A percentile compares a stretch with the other conserved stretches of the same genome.
These are phyloP conservation scores for Anagyrus pseudococci DNA, from an alignment of 2,888 invertebrate species.

Conservation along the genomic window DNA sequence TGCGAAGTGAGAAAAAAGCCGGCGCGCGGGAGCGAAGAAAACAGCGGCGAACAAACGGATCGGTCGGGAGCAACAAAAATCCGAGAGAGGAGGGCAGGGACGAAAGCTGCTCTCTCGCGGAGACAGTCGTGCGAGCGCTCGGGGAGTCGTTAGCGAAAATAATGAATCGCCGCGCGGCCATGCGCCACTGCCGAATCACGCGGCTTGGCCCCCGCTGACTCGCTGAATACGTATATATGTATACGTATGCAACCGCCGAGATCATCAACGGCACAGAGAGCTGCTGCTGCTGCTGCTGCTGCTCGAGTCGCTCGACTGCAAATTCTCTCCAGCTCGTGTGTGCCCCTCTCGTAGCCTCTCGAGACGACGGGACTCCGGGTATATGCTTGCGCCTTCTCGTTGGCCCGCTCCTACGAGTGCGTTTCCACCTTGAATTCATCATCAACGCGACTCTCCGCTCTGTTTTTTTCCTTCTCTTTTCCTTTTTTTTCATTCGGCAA, in stretches of 20 bases:
- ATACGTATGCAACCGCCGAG: not conserved
- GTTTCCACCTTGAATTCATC: not conserved
- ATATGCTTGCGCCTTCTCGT: not conserved
- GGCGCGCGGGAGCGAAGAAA: not conserved
- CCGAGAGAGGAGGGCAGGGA: not conserved
- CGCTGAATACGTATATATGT: not conserved
- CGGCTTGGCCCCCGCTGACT: conserved; percentile 20
- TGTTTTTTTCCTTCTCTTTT: too few relatives aligned
- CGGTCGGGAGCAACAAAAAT: not conserved
- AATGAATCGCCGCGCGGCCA: conserved; percentile 49
- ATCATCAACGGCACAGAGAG: not conserved
- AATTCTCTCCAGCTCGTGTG: too few relatives aligned
- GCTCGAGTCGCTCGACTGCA: too few relatives aligned
- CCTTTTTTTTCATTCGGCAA: too few relatives aligned
- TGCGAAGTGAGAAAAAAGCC: conserved; percentile 15
- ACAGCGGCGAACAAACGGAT: conserved; percentile 6
- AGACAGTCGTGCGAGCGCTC: not conserved
- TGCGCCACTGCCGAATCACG: conserved; percentile 36
- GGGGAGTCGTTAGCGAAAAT: conserved; percentile 50
- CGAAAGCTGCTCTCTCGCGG: not conserved
- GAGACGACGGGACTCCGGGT: too few relatives aligned
- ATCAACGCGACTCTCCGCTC: not conserved
- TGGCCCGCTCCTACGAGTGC: not conserved
- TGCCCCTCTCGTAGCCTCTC: not conserved
- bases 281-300: too few relatives aligned